Conservation (phyloP, 2,888 invertebrate species). For the Polyploca ridens region DNA sequence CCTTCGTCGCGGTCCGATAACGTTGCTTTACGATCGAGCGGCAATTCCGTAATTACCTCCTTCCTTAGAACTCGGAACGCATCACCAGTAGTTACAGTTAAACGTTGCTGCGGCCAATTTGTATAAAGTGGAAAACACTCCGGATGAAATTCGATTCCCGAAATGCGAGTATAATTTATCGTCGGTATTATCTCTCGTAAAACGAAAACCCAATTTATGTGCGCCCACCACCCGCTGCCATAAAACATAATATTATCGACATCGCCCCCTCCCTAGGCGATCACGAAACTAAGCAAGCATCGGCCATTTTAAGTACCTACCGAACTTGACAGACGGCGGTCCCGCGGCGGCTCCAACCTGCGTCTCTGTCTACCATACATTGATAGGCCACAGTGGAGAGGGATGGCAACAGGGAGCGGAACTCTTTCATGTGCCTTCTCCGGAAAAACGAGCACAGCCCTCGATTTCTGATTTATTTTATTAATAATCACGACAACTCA, state of each 20-base stretch:
- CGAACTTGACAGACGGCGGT: conserved; percentile 71
- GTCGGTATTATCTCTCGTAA: conserved; percentile 75
- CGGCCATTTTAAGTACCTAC: conserved; percentile 79
- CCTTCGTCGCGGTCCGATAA: conserved; percentile 69
- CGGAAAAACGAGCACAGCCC: conserved; percentile 64
- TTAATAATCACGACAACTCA: conserved; percentile 23
- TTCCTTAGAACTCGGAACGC: conserved; percentile 48
- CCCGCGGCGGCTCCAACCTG: conserved; percentile 33
- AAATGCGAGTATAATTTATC: conserved; percentile 75
- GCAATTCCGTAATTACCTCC: conserved; percentile 56
- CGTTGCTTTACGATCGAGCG: conserved; percentile 51
- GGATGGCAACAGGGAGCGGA: conserved; percentile 53
- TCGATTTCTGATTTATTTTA: conserved; percentile 57
- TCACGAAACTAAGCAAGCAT: conserved; percentile 81
- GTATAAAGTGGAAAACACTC: conserved; percentile 46
- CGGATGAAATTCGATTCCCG: conserved; percentile 61
- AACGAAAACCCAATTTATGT: conserved; percentile 80
- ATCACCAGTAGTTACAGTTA: conserved; percentile 38
- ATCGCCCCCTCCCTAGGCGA: conserved; percentile 80
- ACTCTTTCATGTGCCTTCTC: conserved; percentile 69
- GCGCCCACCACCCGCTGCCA: conserved; percentile 68
- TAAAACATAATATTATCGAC: conserved; percentile 83
- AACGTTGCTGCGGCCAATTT: conserved; percentile 36
- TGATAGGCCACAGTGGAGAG: conserved; percentile 38
- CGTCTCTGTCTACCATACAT: not conserved